Evolutionary conservation across 2,113 vertebrate species (phyloP), one percentile per base, ranked within the genome.

Genomic region (Dicentrarchus labrax): DNA sequence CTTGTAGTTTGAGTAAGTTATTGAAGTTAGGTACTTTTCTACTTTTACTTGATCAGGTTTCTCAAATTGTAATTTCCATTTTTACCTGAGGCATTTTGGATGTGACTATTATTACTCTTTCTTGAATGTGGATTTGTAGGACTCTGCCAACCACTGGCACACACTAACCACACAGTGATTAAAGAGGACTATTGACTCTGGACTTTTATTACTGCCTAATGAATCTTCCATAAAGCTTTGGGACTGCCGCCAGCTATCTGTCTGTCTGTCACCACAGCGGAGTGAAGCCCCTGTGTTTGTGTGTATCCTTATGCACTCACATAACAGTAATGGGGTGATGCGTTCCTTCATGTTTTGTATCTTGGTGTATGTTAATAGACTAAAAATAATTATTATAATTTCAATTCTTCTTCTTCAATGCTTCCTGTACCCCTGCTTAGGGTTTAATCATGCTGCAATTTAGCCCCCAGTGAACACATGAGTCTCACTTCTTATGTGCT

Each of bases 161-260:
- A 43, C 15, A 51, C 21, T 38, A 11, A 41, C 41, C 57, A 70
- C 50, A 30, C 2, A 5, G 21, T 62, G 22, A 45, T 61, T 36
- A 41, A 13, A 41, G 45, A 53, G n/a, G n/a, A 57, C 11, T n/a
- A 16, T 22, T 79, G 70, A 68, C 51, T 69, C 43, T 39, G 36
- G 7, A 36, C 76, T 64, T 47, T 64, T 53, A 74, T 83, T 72
- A 57, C 83, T n/a, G 13, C 7, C 54, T 54, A 76, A 90, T 88
- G 4, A 83, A 81, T 74, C 56, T 51, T 53, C 45, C 47, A 71
- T 51, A 76, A 73, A 71, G 15, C 62, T 56, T 16, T 57, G 41
- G 45, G 51, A 45, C 64, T 22, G 64, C 51, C 8, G 21, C 24
- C 78, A 36, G 54, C 78, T 67, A 53, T 56, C 45, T 75, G 30